These are phyloP conservation scores for Mesochorus sp. DNA, from an alignment of 2,888 invertebrate genomes.

Conservation along the genomic window DNA sequence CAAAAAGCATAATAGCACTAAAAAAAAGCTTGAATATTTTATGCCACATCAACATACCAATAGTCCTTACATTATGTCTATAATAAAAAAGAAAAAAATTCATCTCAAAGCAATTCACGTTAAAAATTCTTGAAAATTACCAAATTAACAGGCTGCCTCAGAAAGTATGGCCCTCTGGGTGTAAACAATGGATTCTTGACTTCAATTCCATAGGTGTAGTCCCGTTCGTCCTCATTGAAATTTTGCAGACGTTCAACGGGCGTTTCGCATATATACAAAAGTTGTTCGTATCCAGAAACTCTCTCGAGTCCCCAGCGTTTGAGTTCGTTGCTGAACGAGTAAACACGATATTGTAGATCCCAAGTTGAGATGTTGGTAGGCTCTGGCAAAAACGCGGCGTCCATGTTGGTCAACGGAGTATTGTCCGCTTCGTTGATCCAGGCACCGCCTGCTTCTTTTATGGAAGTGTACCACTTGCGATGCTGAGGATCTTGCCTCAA, in stretches of 20 bases:
- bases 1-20: too few relatives aligned
- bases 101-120: too few relatives aligned
- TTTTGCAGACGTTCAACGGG: slow-evolving; percentile 88
- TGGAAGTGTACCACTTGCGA: slow-evolving; percentile 90
- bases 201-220: slow-evolving; percentile 93
- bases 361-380: slow-evolving; percentile 83
- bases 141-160: slow-evolving; percentile 91
- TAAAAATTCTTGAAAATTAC: slow-evolving; percentile 92
- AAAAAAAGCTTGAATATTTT: too few relatives aligned
- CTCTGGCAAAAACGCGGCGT: slow-evolving; percentile 91
- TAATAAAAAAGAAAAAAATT: too few relatives aligned
- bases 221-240: slow-evolving; percentile 88
- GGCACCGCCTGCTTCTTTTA: slow-evolving; percentile 86
- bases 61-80: too few relatives aligned
- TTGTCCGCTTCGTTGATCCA: slow-evolving; percentile 94
- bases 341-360: slow-evolving; percentile 91
- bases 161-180: slow-evolving; percentile 94
- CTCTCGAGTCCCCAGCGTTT: slow-evolving; percentile 94
- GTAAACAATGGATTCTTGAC: slow-evolving; percentile 91
- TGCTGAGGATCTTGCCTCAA: slow-evolving; percentile 92
- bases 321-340: slow-evolving; percentile 84
- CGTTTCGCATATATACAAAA: slow-evolving; percentile 95
- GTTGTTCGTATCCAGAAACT: slow-evolving; percentile 89
- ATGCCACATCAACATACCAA: too few relatives aligned
- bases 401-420: slow-evolving; percentile 89